Base-by-base conservation (phyloP, 1,140 invertebrate species). In the Aphaenogaster rudis region DNA sequence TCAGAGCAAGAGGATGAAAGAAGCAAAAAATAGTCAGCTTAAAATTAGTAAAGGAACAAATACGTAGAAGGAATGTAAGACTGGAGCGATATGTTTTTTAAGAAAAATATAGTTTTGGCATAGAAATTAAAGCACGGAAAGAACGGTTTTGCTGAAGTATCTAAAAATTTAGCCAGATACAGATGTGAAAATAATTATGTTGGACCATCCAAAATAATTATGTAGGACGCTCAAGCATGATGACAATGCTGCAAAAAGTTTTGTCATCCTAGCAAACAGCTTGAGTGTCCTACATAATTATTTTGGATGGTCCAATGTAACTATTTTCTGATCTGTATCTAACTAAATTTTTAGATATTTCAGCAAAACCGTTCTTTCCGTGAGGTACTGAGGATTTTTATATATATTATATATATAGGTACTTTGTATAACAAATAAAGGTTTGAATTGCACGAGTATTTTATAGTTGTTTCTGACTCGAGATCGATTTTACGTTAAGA, bases 401-500 rank as follows among this genome's bases (percentile, higher is more conserved):
- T 21, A 21, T 21, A 21, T 21, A 21, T 21, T 21, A 21, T 21
- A 21, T 21, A 21, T 21, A 21, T 21, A 57, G 1, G 28, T 6
- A 42, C 11, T 63, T 78, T 48, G 8, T 59, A 39, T 28, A 13
- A 0, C 15, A 42, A 71, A 39, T 3, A 42, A 81, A 17, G 0
- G 28, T 79, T 64, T 0, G 3, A 13, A 79, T 36, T 64, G 15
- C 17, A 79, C 28, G 42, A 28, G 15, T 45, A 21, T 48, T 5
- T 50, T 67, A 66, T 5, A 54, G 21, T 57, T 61, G 42, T 21
- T 54, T 79, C 11, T 39, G 13, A n/a, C 42, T 76, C 9, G 8
- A 45, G 28, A 52, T 78, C 3, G 45, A 79, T 39, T 71, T 81
- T 81, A 57, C 2, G 3, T 66, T 36, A 50, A 45, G 28, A 21